Evolutionary conservation across 1,140 invertebrate species (phyloP), one percentile per base, ranked within the genome.

Genomic region (Drosophila cardini): DNA sequence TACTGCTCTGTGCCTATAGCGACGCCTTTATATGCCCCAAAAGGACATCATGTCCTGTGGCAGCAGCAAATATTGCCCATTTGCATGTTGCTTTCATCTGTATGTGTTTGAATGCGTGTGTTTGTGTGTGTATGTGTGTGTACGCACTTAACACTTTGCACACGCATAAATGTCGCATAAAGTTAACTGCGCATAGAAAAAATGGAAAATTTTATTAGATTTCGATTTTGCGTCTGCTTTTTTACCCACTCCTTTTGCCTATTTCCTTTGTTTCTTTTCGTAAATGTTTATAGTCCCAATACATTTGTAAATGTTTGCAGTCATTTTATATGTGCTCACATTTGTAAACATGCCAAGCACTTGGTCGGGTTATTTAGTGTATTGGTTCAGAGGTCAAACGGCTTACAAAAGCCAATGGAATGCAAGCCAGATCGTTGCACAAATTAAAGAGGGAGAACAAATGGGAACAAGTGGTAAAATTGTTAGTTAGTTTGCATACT

Each of bases 161-260:
- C 70, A 78, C 76, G 64, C 83, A 79, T 81, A 87, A 87, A 73
- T 89, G 84, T 87, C 84, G 74, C 85, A 89, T 90, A 87, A 87
- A 87, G 84, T 87, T 87, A 87, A 87, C 80, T 74, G 84, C 63
- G 77, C 84, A 84, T 89, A 80, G 85, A 89, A 89, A 26, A 89
- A 80, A 87, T 87, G 73, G 70, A 80, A 89, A 87, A 78, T 87
- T 87, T 84, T 87, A 87, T 87, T 84, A 84, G 80, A 87, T 87
- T 87, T 80, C 77, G 70, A 89, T 80, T 77, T 76, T 74, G 43
- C 67, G 4, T 68, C 65, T 78, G 32, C 15, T 57, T 57, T 18
- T 55, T n/a, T n/a, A n/a, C 30, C 21, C 18, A 45, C 46, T 48
- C 9, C 16, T 13, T 72, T 43, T 26, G 32, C 9, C 21, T 5